A percentile compares a stretch with the other conserved stretches of the same genome.
These are phyloP conservation scores for Eulemur mongoz DNA, from an alignment of 2,797 vertebrate species.

Conservation along the genomic window DNA sequence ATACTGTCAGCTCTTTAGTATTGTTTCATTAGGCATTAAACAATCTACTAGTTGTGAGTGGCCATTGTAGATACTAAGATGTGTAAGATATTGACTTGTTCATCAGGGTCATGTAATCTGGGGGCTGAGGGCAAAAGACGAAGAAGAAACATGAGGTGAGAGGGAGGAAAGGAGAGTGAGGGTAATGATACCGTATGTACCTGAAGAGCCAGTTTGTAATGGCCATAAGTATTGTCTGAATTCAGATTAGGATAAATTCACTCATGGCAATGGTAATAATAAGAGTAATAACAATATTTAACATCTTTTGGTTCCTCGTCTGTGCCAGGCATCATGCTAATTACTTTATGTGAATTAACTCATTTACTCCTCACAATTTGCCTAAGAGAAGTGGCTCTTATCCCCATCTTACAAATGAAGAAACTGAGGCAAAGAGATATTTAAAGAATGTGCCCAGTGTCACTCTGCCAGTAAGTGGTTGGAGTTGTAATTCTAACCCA, in stretches of 20 bases:
- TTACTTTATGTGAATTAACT: constrained; percentile 32
- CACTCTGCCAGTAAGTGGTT: not conserved
- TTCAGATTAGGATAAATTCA: constrained; percentile 51
- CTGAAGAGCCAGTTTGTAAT: constrained; percentile 34
- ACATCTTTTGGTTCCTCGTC: constrained; percentile 9
- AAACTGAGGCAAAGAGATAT: constrained; percentile 52
- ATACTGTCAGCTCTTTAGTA: not conserved
- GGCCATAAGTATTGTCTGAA: constrained; percentile 8
- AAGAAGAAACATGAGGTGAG: not conserved
- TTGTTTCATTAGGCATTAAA: constrained; percentile 49
- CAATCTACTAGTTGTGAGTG: constrained; percentile 14
- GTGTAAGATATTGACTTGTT: not conserved
- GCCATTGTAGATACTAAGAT: constrained; percentile 15
- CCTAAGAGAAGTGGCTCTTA: constrained; percentile 35
- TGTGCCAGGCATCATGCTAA: constrained; percentile 29
- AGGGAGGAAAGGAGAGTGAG: not conserved
- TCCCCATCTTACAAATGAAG: constrained; percentile 23
- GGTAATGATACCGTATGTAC: not conserved
- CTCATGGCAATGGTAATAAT: constrained; percentile 1
- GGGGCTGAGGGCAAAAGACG: not conserved
- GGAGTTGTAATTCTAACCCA: constrained; percentile 38
- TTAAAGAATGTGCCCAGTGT: constrained; percentile 23
- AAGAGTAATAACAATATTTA: constrained; percentile 1
- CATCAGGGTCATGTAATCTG: constrained; percentile 1
- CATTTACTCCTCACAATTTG: constrained; percentile 44